Base-by-base conservation (phyloP, 2,797 vertebrate genomes). In the Sciaenops ocellatus region DNA sequence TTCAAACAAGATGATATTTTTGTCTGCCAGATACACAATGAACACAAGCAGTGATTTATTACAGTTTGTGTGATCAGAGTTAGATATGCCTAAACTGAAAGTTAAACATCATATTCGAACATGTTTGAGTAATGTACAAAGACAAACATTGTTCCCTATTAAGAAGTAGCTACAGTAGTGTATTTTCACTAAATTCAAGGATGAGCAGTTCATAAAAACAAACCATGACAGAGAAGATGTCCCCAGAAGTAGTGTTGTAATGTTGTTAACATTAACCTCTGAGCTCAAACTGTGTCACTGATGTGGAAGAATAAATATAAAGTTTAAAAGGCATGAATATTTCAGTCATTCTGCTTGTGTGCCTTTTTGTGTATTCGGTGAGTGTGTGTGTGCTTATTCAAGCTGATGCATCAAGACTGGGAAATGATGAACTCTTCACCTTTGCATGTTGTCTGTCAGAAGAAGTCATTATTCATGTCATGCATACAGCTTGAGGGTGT, bases 241-340 rank as follows among this genome's bases (percentile, higher is more conserved):
- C 48, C 47, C n/a, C 48, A 65, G 17, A 72, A 38, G 64, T 18
- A 38, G 64, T 18, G 30, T n/a, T 46, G 52, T 42, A 24, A 16
- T 5, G 76, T 46, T 64, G 76, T 44, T 56, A 67, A 61, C 57
- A 74, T 64, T 26, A 41, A 69, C 54, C 41, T 75, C 18, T 59
- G 22, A 18, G n/a, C 41, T 73, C 41, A 55, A 67, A 13, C 42
- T 22, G 70, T 57, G 55, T 41, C 76, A 42, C 60, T 76, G 73
- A 70, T 69, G 76, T 78, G 73, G 69, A 82, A 79, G 63, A 67
- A 67, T 42, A 77, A 63, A 72, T 60, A 64, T 10, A 34, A 72
- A 52, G 72, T 28, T 46, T 76, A 70, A 77, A 82, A 84, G 2
- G 15, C 11, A 76, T 73, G 59, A 63, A 77, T 77, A 20, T 77